phyloP scores from a whole-genome alignment of 2,113 vertebrate species.

The Excalfactoria chinensis region DNA sequence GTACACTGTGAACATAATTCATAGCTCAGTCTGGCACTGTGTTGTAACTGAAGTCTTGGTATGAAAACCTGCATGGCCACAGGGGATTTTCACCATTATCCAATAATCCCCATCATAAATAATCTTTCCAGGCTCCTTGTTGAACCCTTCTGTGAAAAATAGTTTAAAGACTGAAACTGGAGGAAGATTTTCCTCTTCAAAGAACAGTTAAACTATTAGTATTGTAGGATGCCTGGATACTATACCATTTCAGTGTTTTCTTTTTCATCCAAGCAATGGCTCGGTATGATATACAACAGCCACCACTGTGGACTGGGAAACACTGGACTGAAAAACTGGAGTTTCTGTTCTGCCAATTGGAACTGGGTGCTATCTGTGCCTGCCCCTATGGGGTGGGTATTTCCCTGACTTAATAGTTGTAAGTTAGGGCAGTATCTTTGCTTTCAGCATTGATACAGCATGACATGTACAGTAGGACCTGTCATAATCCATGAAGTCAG shows the following conservation, averaged over 20 bases:
- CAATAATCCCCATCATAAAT: neutral
- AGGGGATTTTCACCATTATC: neutral
- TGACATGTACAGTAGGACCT: constrained; percentile 59
- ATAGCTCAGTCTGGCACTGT: too few relatives aligned
- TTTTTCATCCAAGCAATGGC: neutral
- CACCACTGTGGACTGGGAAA: neutral
- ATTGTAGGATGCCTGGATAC: neutral
- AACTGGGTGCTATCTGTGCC: neutral
- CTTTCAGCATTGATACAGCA: constrained; percentile 59
- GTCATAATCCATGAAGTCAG: constrained; percentile 68
- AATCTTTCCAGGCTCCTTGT: neutral
- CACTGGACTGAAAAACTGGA: neutral
- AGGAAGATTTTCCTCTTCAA: neutral
- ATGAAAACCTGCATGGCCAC: neutral
- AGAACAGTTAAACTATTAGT: neutral
- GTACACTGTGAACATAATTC: neutral
- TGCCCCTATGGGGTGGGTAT: neutral
- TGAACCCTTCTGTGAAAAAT: neutral
- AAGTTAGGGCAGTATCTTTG: constrained; percentile 11
- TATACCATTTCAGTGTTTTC: neutral
- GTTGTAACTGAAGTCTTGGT: neutral
- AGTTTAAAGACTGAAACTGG: neutral
- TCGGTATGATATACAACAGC: neutral
- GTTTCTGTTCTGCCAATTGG: neutral
- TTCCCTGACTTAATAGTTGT: neutral